Percentiles rank a stretch among this genome's conserved stretches.
Conservation (phyloP, 2,113 vertebrate species). For the Galemys pyrenaicus region DNA sequence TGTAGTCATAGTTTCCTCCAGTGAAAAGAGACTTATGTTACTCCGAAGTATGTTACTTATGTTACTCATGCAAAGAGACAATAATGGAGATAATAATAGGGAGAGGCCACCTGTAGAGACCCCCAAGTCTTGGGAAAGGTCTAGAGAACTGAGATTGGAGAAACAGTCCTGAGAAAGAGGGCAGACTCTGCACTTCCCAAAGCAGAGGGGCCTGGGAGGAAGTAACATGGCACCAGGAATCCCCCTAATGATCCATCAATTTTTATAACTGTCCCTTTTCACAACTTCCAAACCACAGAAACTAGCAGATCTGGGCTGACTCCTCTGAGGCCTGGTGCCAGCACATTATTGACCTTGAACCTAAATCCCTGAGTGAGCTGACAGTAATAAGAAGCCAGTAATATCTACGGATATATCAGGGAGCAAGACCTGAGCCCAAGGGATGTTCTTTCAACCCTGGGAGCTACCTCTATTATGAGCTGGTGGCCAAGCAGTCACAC, state of each 20-base stretch:
- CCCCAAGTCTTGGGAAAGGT: not conserved
- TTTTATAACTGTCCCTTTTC: not conserved
- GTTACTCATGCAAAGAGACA: not conserved
- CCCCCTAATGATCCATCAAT: not conserved
- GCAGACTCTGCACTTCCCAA: not conserved
- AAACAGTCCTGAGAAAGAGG: not conserved
- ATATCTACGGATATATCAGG: not conserved
- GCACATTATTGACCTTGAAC: not conserved
- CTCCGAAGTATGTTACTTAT: too few relatives aligned
- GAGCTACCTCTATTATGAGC: not conserved
- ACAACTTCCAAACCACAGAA: not conserved
- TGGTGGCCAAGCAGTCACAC: not conserved
- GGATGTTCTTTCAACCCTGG: not conserved
- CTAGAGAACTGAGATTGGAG: not conserved
- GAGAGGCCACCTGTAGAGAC: not conserved
- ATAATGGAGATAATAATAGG: not conserved
- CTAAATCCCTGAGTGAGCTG: not conserved
- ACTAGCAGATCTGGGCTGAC: not conserved
- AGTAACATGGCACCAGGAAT: not conserved
- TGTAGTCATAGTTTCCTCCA: conserved; percentile 65
- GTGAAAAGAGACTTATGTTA: not conserved
- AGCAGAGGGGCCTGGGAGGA: not conserved
- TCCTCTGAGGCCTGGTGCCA: not conserved
- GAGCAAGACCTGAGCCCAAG: not conserved
- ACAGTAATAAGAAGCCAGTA: not conserved